Conservation (phyloP, 2,888 invertebrate genomes). For the Micropterix aruncella region DNA sequence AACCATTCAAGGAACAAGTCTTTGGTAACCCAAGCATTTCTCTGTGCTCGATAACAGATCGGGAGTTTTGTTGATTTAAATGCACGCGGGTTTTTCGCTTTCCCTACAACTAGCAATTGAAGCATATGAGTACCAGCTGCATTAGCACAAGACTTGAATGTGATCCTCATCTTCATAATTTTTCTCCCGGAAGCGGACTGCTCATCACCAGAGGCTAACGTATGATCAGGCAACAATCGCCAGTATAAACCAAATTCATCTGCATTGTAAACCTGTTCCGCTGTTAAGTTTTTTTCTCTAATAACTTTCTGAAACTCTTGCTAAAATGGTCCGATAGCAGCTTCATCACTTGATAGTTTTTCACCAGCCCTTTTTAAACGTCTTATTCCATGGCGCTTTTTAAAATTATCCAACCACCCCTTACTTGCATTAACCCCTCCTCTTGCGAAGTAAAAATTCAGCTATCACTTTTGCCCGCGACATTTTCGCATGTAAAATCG, state of each 20-base stretch:
- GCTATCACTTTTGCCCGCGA: no score
- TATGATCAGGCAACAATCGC: constrained; percentile 1
- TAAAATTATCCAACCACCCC: not conserved
- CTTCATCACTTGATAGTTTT: no score
- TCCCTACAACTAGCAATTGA: constrained; percentile 8
- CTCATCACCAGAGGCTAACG: constrained; percentile 8
- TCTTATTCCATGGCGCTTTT: no score
- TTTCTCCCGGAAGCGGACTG: constrained; percentile 7
- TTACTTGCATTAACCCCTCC: not conserved
- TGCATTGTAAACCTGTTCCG: not conserved
- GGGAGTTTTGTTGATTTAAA: constrained; percentile 7
- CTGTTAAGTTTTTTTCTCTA: no score
- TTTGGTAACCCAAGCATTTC: constrained; percentile 8
- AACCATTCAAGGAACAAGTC: constrained; percentile 5
- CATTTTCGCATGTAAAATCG: no score
- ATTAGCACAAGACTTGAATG: constrained; percentile 6
- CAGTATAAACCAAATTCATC: not conserved
- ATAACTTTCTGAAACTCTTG: no score
- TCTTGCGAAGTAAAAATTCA: no score
- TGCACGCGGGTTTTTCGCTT: constrained; percentile 7
- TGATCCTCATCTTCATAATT: constrained; percentile 8
- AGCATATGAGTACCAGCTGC: constrained; percentile 7
- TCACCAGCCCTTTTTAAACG: no score
- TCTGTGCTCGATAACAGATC: constrained; percentile 6
- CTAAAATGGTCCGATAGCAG: no score